Conservation (phyloP, 2,113 vertebrate species). For the Mystacornis crossleyi region DNA sequence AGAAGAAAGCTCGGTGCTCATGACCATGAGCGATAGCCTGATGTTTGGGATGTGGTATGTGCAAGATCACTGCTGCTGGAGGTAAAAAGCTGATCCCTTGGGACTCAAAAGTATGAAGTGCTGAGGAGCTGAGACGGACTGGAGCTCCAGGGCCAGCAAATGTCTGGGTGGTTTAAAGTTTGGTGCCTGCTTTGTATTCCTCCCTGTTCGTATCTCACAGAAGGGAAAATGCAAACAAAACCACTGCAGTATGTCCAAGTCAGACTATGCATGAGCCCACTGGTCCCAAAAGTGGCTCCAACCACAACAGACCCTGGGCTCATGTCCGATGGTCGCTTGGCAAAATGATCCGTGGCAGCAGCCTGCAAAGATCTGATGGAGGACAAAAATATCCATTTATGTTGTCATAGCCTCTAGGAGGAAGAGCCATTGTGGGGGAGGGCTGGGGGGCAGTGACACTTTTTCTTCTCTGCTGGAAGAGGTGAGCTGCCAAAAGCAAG, state of each 20-base stretch:
- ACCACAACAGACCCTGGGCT: not conserved
- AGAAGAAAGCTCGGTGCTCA: fast-evolving
- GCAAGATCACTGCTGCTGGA: not conserved
- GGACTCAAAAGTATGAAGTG: not conserved
- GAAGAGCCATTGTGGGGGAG: not conserved
- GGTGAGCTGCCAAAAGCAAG: not conserved
- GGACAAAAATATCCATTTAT: not conserved
- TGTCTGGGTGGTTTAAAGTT: too few relatives aligned
- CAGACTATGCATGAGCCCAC: fast-evolving
- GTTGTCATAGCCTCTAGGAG: not conserved
- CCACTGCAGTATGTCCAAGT: not conserved
- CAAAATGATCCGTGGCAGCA: not conserved
- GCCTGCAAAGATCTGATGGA: not conserved
- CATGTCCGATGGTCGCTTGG: fast-evolving
- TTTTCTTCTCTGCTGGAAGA: not conserved
- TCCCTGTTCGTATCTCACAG: too few relatives aligned
- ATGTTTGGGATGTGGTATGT: not conserved
- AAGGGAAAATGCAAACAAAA: too few relatives aligned
- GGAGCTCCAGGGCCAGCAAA: not conserved
- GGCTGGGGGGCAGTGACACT: not conserved
- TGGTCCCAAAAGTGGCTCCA: not conserved
- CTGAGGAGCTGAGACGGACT: not conserved
- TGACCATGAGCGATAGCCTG: not conserved
- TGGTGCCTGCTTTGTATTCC: too few relatives aligned
- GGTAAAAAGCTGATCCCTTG: not conserved